Evolutionary conservation across 1,140 invertebrate genomes (phyloP).

Genomic region (Coptotermes formosanus): DNA sequence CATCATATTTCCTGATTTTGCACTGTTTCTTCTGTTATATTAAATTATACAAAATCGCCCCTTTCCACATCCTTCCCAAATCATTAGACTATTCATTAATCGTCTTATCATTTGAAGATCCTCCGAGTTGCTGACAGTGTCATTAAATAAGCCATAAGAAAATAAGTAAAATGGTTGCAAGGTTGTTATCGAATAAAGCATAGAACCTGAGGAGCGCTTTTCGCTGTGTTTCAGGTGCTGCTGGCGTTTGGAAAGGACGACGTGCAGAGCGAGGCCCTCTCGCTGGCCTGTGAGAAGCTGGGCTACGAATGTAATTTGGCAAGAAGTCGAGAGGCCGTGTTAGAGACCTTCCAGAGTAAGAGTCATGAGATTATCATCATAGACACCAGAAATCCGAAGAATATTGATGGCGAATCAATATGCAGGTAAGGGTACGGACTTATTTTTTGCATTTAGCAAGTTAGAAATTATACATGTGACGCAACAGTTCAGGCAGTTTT

Average conservation of each 20-base stretch:
- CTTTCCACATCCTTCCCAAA: too few species aligned
- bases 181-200: background rate
- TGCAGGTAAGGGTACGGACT: constrained; percentile 40
- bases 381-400: constrained; percentile 45
- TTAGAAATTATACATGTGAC: too few species aligned
- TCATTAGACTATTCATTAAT: too few species aligned
- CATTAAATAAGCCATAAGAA: too few species aligned
- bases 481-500: too few species aligned
- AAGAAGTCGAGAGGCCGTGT: constrained; percentile 39
- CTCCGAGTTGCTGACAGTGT: too few species aligned
- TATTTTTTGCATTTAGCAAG: too few species aligned
- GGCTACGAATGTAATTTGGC: constrained; percentile 43
- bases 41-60: too few species aligned
- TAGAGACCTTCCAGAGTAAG: constrained; percentile 44
- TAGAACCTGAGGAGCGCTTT: background rate
- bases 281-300: constrained; percentile 46
- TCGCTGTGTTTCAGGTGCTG: constrained; percentile 43
- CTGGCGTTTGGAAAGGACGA: constrained; percentile 50
- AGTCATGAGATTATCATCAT: constrained; percentile 50
- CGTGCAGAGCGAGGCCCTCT: constrained; percentile 47
- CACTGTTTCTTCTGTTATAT: too few species aligned
- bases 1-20: too few species aligned
- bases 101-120: too few species aligned
- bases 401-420: constrained; percentile 47
- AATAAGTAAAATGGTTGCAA: background rate